Percentiles rank a stretch among this genome's conserved stretches.
Conservation (phyloP, 2,797 vertebrate species). For the Takifugu rubripes region DNA sequence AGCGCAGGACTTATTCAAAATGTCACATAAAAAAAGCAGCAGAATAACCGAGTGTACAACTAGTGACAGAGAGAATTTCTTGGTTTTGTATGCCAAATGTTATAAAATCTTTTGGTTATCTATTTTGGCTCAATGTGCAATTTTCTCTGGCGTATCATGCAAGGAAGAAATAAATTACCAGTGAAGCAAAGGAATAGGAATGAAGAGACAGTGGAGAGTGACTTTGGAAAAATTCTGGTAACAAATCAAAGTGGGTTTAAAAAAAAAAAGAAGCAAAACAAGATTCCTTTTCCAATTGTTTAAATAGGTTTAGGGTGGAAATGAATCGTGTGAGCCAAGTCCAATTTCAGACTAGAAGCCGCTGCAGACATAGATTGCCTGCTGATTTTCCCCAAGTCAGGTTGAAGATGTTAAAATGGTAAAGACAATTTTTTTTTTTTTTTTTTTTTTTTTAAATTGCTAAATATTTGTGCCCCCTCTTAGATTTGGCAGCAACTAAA, state of each 20-base stretch:
- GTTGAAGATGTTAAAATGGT: too few relatives aligned
- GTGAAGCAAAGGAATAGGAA: conserved; percentile 46
- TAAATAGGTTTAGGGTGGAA: too few relatives aligned
- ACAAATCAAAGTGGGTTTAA: conserved; percentile 24
- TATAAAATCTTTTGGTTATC: conserved; percentile 38
- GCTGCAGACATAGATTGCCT: too few relatives aligned
- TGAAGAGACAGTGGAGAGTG: conserved; percentile 45
- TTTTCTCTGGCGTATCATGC: conserved; percentile 32
- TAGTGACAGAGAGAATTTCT: conserved; percentile 43
- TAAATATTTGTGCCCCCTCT: too few relatives aligned
- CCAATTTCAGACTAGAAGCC: too few relatives aligned
- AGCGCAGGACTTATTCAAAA: conserved; percentile 52
- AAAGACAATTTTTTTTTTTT: too few relatives aligned
- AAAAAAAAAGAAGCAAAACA: conserved; percentile 18
- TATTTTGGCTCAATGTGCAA: conserved; percentile 36
- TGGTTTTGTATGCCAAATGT: conserved; percentile 35
- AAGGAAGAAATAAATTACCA: conserved; percentile 53
- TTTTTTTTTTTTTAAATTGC: too few relatives aligned
- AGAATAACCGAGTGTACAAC: conserved; percentile 39
- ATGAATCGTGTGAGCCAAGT: too few relatives aligned
- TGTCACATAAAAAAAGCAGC: conserved; percentile 45
- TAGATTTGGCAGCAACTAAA: too few relatives aligned
- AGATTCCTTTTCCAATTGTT: too few relatives aligned
- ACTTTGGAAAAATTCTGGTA: conserved; percentile 28
- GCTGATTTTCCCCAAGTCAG: too few relatives aligned